phyloP scores from a whole-genome alignment of 2,797 vertebrate species.

The Sebastes taczanowskii region DNA sequence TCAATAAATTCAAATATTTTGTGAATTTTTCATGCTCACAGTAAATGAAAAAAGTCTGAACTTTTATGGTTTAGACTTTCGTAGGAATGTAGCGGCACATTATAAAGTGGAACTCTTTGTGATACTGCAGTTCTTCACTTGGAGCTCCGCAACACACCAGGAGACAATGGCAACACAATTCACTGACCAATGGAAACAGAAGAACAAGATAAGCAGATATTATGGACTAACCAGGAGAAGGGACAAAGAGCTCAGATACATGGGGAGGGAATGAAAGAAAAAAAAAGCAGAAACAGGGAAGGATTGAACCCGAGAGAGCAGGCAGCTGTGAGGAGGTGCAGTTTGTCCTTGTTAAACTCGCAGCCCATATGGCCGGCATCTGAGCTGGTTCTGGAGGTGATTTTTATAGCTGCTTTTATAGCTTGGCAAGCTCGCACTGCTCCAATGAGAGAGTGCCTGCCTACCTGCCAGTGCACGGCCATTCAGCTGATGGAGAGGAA shows the following conservation, averaged over 20 bases:
- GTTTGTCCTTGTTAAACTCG: constrained; percentile 77
- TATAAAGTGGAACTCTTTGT: not conserved
- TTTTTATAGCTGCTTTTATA: constrained; percentile 77
- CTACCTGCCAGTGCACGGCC: constrained; percentile 65
- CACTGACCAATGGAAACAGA: not conserved
- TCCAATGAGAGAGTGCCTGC: constrained; percentile 65
- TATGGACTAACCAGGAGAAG: not conserved
- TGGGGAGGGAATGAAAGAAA: constrained; percentile 1
- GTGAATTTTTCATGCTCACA: not conserved
- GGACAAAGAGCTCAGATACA: constrained; percentile 11
- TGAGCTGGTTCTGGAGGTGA: constrained; percentile 78
- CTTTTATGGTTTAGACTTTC: not conserved
- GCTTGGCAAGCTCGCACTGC: constrained; percentile 63
- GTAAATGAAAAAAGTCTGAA: not conserved
- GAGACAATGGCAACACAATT: not conserved
- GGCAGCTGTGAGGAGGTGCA: constrained; percentile 73
- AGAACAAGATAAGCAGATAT: not conserved
- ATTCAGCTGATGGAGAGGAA: constrained; percentile 66
- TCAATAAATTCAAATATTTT: not conserved
- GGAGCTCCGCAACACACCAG: not conserved
- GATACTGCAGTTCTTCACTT: not conserved
- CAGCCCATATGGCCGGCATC: constrained; percentile 76
- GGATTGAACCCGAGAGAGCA: constrained; percentile 43
- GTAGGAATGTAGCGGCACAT: not conserved
- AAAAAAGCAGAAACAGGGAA: constrained; percentile 10